Percentiles rank a stretch among this genome's conserved stretches.
These are phyloP conservation scores for Cheilosia pagana DNA, from an alignment of 2,888 invertebrate genomes.

Conservation along the genomic window DNA sequence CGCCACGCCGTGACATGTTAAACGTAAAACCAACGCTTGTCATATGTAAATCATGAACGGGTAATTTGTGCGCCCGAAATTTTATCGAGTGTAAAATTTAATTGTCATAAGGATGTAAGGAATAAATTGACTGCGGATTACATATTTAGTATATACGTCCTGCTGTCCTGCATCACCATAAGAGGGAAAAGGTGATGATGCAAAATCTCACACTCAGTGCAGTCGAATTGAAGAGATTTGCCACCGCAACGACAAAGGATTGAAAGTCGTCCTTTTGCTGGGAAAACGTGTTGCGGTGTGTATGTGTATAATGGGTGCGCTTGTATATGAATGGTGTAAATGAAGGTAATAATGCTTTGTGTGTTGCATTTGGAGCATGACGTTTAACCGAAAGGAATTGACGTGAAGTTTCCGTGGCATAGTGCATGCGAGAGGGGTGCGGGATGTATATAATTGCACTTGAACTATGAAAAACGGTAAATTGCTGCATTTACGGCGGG, in stretches of 20 bases:
- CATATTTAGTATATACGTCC: conserved; percentile 9
- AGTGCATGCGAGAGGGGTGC: conserved; percentile 48
- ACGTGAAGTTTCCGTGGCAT: conserved; percentile 34
- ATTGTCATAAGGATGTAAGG: conserved; percentile 68
- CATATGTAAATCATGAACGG: conserved; percentile 71
- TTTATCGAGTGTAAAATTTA: conserved; percentile 72
- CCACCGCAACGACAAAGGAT: conserved; percentile 33
- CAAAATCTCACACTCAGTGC: neutral
- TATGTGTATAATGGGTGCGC: neutral
- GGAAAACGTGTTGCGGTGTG: neutral
- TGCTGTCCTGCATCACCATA: neutral
- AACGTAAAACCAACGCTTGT: conserved; percentile 43
- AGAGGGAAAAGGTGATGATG: conserved; percentile 53
- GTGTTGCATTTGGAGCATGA: conserved; percentile 66
- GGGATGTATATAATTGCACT: conserved; percentile 46
- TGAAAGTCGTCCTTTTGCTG: conserved; percentile 39
- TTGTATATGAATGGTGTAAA: conserved; percentile 14
- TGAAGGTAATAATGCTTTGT: conserved; percentile 58
- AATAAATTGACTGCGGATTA: conserved; percentile 38
- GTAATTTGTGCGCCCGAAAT: conserved; percentile 66
- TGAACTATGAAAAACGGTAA: conserved; percentile 31
- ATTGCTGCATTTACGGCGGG: conserved; percentile 4
- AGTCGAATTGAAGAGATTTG: conserved; percentile 23
- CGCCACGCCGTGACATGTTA: conserved; percentile 45
- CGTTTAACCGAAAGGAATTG: conserved; percentile 62